Conservation (phyloP, 2,888 invertebrate genomes). For the Anthophora plumipes region DNA sequence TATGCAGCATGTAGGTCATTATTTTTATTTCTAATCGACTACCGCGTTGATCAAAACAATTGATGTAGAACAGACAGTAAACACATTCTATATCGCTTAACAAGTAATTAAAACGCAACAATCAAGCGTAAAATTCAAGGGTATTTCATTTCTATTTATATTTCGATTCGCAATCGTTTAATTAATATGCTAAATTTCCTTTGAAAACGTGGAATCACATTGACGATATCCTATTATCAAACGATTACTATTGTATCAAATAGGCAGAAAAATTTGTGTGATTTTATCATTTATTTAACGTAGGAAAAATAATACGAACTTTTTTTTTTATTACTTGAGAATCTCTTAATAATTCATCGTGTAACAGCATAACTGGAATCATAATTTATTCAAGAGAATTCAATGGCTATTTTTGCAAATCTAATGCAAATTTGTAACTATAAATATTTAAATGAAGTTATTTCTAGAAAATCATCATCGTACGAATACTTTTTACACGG, state of each 20-base stretch:
- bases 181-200: not conserved
- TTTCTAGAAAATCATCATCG: no score
- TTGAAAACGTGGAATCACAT: not conserved
- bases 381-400: no score
- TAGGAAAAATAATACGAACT: no score
- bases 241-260: not conserved
- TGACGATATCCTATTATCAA: not conserved
- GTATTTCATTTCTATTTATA: no score
- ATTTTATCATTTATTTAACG: no score
- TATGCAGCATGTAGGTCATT: slow-evolving; percentile 42
- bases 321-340: not conserved
- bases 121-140: no score
- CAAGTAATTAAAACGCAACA: not conserved
- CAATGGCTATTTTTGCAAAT: no score
- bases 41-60: slow-evolving; percentile 35
- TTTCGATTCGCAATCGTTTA: not conserved
- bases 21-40: slow-evolving; percentile 40
- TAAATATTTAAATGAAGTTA: no score
- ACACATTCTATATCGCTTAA: not conserved
- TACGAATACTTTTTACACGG: no score
- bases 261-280: no score
- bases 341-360: not conserved
- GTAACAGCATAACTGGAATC: not conserved
- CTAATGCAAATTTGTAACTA: no score
- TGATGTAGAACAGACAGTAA: not conserved